Conservation (phyloP, 2,113 vertebrate species). For the Paedocypris sp. region DNA sequence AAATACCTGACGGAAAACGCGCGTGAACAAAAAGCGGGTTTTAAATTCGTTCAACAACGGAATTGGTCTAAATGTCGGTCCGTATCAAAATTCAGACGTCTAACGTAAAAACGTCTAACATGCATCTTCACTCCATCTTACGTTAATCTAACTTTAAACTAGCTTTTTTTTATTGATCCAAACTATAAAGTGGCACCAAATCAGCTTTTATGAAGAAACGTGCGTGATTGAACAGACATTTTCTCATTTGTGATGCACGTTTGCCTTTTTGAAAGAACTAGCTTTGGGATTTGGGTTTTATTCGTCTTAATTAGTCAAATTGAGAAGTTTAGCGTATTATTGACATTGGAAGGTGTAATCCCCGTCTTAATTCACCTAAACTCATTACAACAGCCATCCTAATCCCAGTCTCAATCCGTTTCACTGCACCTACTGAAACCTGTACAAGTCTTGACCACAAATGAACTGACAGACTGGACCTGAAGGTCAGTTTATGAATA, state of each 20-base stretch:
- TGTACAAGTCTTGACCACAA: background rate
- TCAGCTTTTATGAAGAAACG: background rate
- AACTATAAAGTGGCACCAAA: background rate
- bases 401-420: conserved; percentile 7
- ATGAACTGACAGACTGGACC: background rate
- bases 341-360: background rate
- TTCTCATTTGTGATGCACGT: too few relatives aligned
- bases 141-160: too few relatives aligned
- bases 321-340: conserved; percentile 3
- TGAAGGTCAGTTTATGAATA: too few relatives aligned
- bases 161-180: background rate
- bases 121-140: too few relatives aligned
- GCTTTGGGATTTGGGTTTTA: background rate
- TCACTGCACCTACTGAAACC: background rate
- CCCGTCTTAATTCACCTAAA: background rate
- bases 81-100: too few relatives aligned
- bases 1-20: too few relatives aligned
- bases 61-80: too few relatives aligned
- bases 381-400: conserved; percentile 10
- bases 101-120: too few relatives aligned
- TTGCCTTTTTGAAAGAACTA: too few relatives aligned
- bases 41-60: too few relatives aligned
- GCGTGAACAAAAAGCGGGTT: too few relatives aligned
- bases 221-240: too few relatives aligned
- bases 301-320: background rate